These are phyloP conservation scores for Sebastiscus tertius DNA, from an alignment of 2,797 vertebrate genomes.

Conservation along the genomic window DNA sequence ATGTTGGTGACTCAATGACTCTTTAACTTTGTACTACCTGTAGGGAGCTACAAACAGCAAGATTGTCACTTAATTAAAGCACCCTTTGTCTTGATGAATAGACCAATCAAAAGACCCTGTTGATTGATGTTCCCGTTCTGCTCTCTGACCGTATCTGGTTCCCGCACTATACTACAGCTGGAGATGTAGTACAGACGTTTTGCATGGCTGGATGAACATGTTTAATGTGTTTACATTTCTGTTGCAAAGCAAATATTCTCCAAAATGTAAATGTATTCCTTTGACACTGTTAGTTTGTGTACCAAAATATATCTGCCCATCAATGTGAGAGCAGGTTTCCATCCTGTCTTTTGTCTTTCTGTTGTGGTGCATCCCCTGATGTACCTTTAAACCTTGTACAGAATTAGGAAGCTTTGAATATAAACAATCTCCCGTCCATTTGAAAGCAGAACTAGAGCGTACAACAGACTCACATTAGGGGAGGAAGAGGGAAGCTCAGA, in stretches of 20 bases:
- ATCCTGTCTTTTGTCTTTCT: not conserved
- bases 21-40: not conserved
- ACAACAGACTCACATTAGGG: not conserved
- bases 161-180: not conserved
- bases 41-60: not conserved
- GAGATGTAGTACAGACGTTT: not conserved
- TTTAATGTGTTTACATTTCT: not conserved
- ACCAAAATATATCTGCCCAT: not conserved
- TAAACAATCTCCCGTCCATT: not conserved
- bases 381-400: not conserved
- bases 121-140: not conserved
- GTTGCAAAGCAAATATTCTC: not conserved
- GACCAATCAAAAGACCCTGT: not conserved
- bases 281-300: not conserved
- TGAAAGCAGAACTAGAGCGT: too few species aligned
- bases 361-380: not conserved
- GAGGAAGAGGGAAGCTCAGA: constrained; percentile 20
- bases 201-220: not conserved
- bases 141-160: not conserved
- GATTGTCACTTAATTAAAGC: not conserved
- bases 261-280: not conserved
- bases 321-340: not conserved
- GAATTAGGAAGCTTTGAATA: not conserved
- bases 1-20: too few species aligned
- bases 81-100: not conserved